Conservation (phyloP, 2,797 vertebrate species). For the Acanthiza pusilla region DNA sequence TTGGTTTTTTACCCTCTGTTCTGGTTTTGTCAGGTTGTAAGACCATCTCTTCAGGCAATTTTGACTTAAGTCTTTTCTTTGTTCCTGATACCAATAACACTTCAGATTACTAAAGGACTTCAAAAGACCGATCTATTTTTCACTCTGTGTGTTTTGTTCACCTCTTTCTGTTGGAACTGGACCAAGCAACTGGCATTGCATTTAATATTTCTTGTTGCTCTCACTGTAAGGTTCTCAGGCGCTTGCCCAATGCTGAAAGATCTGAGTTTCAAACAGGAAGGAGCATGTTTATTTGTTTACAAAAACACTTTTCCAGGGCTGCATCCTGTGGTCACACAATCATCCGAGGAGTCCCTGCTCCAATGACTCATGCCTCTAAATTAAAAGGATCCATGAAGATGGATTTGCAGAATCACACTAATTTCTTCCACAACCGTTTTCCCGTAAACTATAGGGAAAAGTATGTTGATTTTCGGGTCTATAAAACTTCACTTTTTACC, state of each 20-base stretch:
- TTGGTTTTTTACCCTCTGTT: not conserved
- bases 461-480: not conserved
- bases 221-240: slow-evolving; percentile 27
- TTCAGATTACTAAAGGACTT: not conserved
- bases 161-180: not conserved
- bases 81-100: not conserved
- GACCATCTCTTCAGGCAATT: not conserved
- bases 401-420: slow-evolving; percentile 1
- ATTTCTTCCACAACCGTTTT: slow-evolving; percentile 1
- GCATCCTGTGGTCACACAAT: slow-evolving; percentile 49
- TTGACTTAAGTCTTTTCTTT: not conserved
- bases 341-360: not conserved
- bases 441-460: not conserved
- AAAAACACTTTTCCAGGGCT: slow-evolving; percentile 47
- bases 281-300: slow-evolving; percentile 62
- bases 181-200: not conserved
- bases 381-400: slow-evolving; percentile 8
- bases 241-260: not conserved
- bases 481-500: not conserved
- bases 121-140: not conserved
- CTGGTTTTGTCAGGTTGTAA: not conserved
- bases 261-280: slow-evolving; percentile 43
- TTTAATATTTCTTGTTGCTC: not conserved
- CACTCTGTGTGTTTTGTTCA: not conserved
- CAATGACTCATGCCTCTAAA: not conserved